phyloP scores from a whole-genome alignment of 2,888 invertebrate genomes.

The Adela reaumurella region DNA sequence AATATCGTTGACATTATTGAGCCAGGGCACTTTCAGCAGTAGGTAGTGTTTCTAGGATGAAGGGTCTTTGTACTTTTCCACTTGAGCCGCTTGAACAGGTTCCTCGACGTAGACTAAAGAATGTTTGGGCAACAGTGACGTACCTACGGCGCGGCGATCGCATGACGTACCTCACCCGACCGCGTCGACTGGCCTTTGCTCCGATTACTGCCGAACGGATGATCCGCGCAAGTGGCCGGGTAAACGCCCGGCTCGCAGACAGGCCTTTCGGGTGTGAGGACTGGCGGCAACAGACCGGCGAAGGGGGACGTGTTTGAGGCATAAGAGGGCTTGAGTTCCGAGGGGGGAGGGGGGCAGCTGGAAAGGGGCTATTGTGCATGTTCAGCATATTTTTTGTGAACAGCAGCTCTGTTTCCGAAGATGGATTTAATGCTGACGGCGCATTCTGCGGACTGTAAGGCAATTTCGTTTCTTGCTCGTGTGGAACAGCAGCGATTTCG shows the following conservation, averaged over 20 bases:
- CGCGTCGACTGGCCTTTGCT: background rate
- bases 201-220: background rate
- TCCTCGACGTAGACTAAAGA: no score
- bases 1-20: no score
- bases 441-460: background rate
- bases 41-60: no score
- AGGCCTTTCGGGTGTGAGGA: background rate
- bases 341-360: background rate
- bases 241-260: background rate
- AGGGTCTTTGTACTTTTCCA: no score
- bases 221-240: background rate
- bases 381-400: background rate
- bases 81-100: no score
- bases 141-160: no score
- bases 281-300: no score
- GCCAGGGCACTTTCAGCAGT: no score
- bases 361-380: background rate
- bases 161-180: background rate
- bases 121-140: no score
- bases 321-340: no score
- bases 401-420: background rate
- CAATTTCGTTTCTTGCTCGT: background rate
- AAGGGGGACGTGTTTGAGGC: no score
- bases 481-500: background rate
- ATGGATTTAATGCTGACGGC: background rate